Conservation (phyloP, 2,888 invertebrate species). For the Eurytoma californica region DNA sequence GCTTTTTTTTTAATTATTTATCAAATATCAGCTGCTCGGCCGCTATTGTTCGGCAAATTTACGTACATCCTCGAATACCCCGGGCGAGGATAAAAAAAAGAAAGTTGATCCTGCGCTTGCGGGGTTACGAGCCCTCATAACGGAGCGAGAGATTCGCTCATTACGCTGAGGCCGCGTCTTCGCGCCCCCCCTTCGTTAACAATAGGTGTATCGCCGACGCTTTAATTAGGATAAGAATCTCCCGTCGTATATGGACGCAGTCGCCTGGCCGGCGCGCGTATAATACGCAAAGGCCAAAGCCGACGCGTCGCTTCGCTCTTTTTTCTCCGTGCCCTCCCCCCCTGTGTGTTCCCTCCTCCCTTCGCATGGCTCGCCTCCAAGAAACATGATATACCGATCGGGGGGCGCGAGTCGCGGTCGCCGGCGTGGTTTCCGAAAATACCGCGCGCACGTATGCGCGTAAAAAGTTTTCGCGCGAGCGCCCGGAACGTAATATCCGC, state of each 20-base stretch:
- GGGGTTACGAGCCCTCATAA: slow-evolving; percentile 8
- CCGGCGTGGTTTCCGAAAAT: slow-evolving; percentile 67
- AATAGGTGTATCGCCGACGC: slow-evolving; percentile 60
- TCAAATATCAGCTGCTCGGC: too few species aligned
- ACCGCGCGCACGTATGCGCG: slow-evolving; percentile 41
- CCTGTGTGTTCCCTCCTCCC: not conserved
- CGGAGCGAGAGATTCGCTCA: slow-evolving; percentile 22
- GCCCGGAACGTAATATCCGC: slow-evolving; percentile 63
- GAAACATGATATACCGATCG: slow-evolving; percentile 73
- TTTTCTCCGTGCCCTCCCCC: slow-evolving; percentile 1
- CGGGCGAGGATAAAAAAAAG: not conserved
- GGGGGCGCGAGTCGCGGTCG: slow-evolving; percentile 60
- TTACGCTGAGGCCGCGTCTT: slow-evolving; percentile 22
- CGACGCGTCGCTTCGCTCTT: slow-evolving; percentile 16
- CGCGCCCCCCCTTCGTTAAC: slow-evolving; percentile 44
- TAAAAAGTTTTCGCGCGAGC: slow-evolving; percentile 65
- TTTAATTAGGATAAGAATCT: slow-evolving; percentile 73
- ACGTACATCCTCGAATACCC: not conserved
- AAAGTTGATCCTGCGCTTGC: not conserved
- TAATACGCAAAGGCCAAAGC: slow-evolving; percentile 19
- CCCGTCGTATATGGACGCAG: slow-evolving; percentile 23
- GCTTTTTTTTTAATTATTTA: not conserved
- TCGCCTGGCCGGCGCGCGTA: not conserved
- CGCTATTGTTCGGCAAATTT: not conserved
- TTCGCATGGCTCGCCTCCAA: slow-evolving; percentile 71